phyloP scores from a whole-genome alignment of 2,888 invertebrate species.

The Oxystoma pomonae region DNA sequence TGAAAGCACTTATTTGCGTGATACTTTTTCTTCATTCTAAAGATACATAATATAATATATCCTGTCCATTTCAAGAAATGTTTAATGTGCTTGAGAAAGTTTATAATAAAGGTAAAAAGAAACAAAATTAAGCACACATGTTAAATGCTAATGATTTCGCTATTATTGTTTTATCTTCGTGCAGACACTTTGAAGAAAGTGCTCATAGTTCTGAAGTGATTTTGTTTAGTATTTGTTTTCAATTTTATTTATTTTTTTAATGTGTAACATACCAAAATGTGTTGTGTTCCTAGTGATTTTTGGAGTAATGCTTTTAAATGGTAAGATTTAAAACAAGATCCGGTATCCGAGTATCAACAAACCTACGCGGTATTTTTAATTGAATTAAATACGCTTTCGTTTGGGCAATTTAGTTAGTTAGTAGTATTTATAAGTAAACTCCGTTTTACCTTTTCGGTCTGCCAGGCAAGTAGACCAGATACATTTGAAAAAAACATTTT shows the following conservation, averaged over 20 bases:
- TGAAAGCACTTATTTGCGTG: neutral
- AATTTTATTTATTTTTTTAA: neutral
- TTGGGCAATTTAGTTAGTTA: too few relatives aligned
- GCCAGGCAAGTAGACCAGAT: too few relatives aligned
- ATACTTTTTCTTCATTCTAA: neutral
- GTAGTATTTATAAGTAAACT: too few relatives aligned
- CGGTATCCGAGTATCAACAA: too few relatives aligned
- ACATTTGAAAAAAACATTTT: too few relatives aligned
- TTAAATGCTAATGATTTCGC: neutral
- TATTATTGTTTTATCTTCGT: neutral
- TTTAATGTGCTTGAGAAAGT: neutral
- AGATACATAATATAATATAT: neutral
- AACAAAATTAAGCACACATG: neutral
- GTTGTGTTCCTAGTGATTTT: neutral
- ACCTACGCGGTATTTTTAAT: too few relatives aligned
- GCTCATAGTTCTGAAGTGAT: neutral
- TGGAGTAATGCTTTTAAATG: neutral
- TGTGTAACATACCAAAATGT: neutral
- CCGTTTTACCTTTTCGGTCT: too few relatives aligned
- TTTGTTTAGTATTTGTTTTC: neutral
- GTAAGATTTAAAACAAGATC: too few relatives aligned
- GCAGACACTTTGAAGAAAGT: neutral
- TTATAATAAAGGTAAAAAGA: neutral
- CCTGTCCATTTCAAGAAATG: neutral
- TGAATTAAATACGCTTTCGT: too few relatives aligned